Percentiles rank a stretch among this genome's conserved stretches.
These are phyloP conservation scores for Anguilla anguilla DNA, from an alignment of 2,797 vertebrate species.

Conservation along the genomic window DNA sequence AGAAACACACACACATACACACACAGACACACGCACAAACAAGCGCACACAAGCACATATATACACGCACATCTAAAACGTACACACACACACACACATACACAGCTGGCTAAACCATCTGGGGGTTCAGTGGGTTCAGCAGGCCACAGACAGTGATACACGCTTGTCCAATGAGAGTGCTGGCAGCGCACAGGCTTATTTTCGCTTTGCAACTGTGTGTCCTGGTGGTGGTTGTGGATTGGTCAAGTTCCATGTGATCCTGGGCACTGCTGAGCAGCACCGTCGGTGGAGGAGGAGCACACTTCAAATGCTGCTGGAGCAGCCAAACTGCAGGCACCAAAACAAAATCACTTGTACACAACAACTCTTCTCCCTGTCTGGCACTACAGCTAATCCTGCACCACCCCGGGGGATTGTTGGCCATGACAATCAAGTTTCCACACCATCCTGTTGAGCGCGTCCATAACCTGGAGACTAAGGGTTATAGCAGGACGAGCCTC, in stretches of 20 bases:
- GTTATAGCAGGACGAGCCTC: too few species aligned
- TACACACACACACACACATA: not conserved
- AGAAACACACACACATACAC: not conserved
- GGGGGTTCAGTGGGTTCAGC: not conserved
- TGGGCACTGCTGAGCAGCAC: too few species aligned
- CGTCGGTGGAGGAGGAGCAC: not conserved
- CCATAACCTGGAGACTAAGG: too few species aligned
- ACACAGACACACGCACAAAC: not conserved
- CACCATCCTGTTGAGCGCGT: not conserved
- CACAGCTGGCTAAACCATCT: too few species aligned
- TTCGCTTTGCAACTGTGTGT: too few species aligned
- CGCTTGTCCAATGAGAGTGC: not conserved
- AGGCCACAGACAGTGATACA: not conserved
- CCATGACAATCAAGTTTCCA: not conserved
- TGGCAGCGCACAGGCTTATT: not conserved
- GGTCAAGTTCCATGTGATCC: too few species aligned
- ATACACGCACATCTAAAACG: too few species aligned
- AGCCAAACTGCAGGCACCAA: not conserved
- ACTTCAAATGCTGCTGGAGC: not conserved
- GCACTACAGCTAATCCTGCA: not conserved
- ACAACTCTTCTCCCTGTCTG: not conserved
- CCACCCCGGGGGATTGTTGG: not conserved
- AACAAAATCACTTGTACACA: not conserved
- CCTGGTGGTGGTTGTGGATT: too few species aligned
- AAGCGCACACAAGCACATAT: not conserved